These are phyloP conservation scores for Catamblyrhynchus diadema DNA, from an alignment of 2,797 vertebrate genomes.

Conservation along the genomic window DNA sequence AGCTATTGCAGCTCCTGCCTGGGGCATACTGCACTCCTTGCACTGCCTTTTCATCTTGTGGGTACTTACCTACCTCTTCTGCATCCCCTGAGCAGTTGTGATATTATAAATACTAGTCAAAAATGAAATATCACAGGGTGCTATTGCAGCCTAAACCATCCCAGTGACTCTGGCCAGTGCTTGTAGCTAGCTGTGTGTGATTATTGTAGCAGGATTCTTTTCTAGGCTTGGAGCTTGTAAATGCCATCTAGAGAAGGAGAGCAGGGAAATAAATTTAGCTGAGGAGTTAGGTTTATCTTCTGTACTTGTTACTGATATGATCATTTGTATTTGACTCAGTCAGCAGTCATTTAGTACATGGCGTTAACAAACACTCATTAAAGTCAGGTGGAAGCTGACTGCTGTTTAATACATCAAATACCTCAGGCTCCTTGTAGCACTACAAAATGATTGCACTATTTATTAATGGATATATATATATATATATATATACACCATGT, in stretches of 20 bases:
- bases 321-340: background rate
- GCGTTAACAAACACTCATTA: background rate
- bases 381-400: background rate
- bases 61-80: background rate
- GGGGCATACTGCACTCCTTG: background rate
- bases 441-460: background rate
- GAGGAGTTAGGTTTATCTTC: background rate
- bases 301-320: background rate
- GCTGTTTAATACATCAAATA: background rate
- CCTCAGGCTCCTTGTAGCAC: background rate
- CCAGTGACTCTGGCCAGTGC: background rate
- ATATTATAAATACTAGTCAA: background rate
- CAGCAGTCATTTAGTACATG: background rate
- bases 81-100: background rate
- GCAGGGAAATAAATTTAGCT: background rate
- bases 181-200: background rate
- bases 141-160: background rate
- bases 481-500: fast-evolving
- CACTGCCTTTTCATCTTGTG: background rate
- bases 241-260: background rate
- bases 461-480: background rate
- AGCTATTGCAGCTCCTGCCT: background rate
- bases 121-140: background rate
- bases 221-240: background rate
- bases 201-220: background rate